These are phyloP conservation scores for Rhea pennata DNA, from an alignment of 2,113 vertebrate genomes.

Conservation along the genomic window DNA sequence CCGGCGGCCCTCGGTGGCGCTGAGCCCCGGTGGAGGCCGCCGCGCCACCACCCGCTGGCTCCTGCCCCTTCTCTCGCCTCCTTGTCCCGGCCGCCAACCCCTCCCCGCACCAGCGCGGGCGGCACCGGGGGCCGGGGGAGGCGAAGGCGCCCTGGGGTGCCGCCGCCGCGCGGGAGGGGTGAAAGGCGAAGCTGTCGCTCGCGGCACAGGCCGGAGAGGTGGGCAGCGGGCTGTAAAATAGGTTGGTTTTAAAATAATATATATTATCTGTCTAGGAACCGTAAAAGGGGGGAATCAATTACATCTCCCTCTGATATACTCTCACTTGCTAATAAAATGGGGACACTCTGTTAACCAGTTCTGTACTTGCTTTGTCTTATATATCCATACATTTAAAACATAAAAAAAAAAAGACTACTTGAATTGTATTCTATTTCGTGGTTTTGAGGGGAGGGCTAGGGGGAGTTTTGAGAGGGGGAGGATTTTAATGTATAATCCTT, in stretches of 20 bases:
- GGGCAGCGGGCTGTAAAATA: slow-evolving; percentile 63
- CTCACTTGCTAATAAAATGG: slow-evolving; percentile 79
- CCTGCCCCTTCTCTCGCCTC: slow-evolving; percentile 51
- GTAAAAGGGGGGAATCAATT: slow-evolving; percentile 56
- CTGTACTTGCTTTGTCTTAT: slow-evolving; percentile 79
- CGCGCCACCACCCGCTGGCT: not conserved
- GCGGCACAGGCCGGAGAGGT: slow-evolving; percentile 12
- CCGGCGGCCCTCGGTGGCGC: not conserved
- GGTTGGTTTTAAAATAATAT: slow-evolving; percentile 68
- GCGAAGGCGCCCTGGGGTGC: too few species aligned
- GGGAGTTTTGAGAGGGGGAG: slow-evolving; percentile 48
- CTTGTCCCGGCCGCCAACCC: not conserved
- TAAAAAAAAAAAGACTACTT: slow-evolving; percentile 79
- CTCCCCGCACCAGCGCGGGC: not conserved
- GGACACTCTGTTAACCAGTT: slow-evolving; percentile 72
- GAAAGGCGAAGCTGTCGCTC: not conserved
- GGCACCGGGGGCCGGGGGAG: not conserved
- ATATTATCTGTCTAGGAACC: slow-evolving; percentile 66
- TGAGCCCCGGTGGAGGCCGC: not conserved
- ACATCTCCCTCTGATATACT: slow-evolving; percentile 76
- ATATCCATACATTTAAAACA: slow-evolving; percentile 82
- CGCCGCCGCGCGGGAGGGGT: not conserved
- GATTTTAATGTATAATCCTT: slow-evolving; percentile 85
- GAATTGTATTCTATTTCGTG: slow-evolving; percentile 82
- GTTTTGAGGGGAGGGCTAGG: slow-evolving; percentile 79